Evolutionary conservation across 1,140 invertebrate genomes (phyloP).

Genomic region (Lerema accius): DNA sequence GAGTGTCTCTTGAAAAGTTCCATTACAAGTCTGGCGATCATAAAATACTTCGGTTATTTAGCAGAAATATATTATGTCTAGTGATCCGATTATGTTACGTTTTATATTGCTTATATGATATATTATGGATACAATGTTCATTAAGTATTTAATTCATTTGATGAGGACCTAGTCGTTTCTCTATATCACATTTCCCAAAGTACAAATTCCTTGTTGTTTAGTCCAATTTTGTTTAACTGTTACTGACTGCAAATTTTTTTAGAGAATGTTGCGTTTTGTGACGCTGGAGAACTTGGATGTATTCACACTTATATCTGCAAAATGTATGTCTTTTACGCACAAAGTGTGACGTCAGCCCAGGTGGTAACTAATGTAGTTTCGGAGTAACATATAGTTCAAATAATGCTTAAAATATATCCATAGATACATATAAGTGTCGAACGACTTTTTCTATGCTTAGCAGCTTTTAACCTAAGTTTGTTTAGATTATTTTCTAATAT

Average conservation of each 20-base stretch:
- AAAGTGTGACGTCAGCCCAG: constrained; percentile 34
- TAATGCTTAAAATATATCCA: constrained; percentile 47
- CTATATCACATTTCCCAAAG: constrained; percentile 83
- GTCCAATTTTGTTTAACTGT: constrained; percentile 84
- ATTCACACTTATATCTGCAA: constrained; percentile 8
- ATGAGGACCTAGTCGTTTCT: constrained; percentile 83
- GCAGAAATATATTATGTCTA: constrained; percentile 82
- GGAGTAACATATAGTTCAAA: constrained; percentile 52
- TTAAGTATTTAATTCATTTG: constrained; percentile 82
- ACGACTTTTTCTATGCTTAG: constrained; percentile 65
- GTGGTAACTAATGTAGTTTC: constrained; percentile 42
- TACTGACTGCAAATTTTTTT: constrained; percentile 81
- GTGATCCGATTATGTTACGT: constrained; percentile 82
- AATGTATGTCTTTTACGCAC: constrained; percentile 30
- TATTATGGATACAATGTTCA: constrained; percentile 81
- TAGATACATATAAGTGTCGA: constrained; percentile 41
- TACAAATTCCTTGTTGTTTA: constrained; percentile 84
- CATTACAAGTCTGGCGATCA: constrained; percentile 61
- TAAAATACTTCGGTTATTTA: constrained; percentile 81
- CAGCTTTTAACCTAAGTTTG: constrained; percentile 74
- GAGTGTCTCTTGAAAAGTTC: constrained; percentile 44
- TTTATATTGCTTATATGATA: constrained; percentile 83
- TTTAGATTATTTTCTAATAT: constrained; percentile 72
- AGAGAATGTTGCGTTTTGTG: constrained; percentile 53
- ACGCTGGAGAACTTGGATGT: constrained; percentile 17